Base-by-base conservation (phyloP, 1,140 invertebrate species). In the Drosophila equinoxialis region DNA sequence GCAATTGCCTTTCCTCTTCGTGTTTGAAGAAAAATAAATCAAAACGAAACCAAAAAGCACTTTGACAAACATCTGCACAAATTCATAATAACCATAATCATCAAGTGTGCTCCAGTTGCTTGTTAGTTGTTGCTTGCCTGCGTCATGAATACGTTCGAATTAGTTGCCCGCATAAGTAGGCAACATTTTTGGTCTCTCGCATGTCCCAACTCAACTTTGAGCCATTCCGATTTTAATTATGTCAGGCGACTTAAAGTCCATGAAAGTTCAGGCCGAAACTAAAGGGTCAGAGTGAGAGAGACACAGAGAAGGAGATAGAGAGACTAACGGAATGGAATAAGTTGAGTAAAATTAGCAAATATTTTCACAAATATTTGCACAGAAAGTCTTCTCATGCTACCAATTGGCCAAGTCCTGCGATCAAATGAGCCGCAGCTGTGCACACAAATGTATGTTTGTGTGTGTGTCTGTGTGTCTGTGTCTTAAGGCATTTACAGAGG, bases 351-450 rank as follows among this genome's bases (percentile, higher is more conserved):
- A 86, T 86, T 87, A 86, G 83, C 83, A 78, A 78, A 78, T 65
- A 75, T 75, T 78, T 76, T 68, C 48, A 33, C 73, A 86, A 87
- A 86, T 86, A 86, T 86, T 86, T 83, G 67, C 77, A 63, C 73
- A 66, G 72, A 87, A 79, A 87, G 71, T 79, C 76, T 64, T 23
- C 64, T 42, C 20, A 23, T 20, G 17, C 14, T 61, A 64, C 68
- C 79, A 86, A 86, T 86, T 85, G 82, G 68, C 79, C 79, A 87
- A 82, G 67, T 64, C 61, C 72, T 63, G 66, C 83, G 82, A 87
- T 87, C 82, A 85, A 85, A 85, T 85, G 82, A 85, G 83, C 83
- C 83, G 75, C 83, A 87, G 84, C 80, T 85, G 79, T 86, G 79
- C 79, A 81, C 78, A 86, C 81, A 85, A 65, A 14, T 74, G 66